phyloP scores from a whole-genome alignment of 2,797 vertebrate genomes.

The Enteromius mattozi region DNA sequence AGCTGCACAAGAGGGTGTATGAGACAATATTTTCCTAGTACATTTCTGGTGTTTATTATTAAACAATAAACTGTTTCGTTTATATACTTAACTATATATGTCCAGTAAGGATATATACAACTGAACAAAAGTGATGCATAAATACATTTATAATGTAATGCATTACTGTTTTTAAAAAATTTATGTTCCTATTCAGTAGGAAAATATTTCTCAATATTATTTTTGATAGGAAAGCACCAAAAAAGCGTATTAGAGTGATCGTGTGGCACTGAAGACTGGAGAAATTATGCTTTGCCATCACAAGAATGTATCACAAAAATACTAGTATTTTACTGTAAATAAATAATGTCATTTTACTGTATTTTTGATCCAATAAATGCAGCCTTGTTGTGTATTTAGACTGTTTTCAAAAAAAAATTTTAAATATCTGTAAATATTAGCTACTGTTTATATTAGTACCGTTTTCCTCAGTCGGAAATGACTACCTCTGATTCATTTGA shows the following conservation, averaged over 20 bases:
- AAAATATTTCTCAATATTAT: not conserved
- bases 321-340: too few relatives aligned
- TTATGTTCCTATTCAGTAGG: not conserved
- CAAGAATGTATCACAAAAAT: not conserved
- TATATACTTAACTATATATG: not conserved
- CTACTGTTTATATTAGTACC: not conserved
- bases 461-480: not conserved
- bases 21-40: not conserved
- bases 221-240: not conserved
- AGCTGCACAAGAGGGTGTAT: constrained; percentile 21
- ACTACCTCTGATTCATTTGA: constrained; percentile 47
- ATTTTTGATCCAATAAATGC: not conserved
- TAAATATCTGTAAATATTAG: not conserved
- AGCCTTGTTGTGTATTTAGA: not conserved
- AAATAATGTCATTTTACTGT: not conserved
- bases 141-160: not conserved
- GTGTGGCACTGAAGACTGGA: not conserved
- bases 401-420: not conserved
- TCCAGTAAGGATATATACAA: not conserved
- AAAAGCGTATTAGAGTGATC: not conserved
- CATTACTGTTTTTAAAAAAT: not conserved
- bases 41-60: not conserved
- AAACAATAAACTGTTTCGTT: not conserved
- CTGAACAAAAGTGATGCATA: not conserved
- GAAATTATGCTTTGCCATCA: not conserved